Evolutionary conservation across 2,113 vertebrate species (phyloP).

Genomic region (Chascanopsetta lugubris): DNA sequence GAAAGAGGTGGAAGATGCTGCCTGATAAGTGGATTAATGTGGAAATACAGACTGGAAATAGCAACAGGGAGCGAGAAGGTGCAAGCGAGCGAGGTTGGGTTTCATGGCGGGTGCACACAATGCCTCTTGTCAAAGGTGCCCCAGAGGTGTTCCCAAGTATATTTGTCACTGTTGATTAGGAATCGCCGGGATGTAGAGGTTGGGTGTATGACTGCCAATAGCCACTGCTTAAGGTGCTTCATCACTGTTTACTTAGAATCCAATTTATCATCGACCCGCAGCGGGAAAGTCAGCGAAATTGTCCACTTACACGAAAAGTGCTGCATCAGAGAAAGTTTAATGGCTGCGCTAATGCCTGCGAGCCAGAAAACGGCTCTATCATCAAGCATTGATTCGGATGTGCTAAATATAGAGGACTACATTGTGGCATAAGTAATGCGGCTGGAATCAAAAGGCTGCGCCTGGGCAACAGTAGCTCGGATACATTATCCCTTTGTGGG

Average conservation of each 20-base stretch:
- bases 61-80: conserved; percentile 41
- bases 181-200: conserved; percentile 39
- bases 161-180: conserved; percentile 71
- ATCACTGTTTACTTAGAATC: conserved; percentile 77
- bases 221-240: conserved; percentile 64
- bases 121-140: conserved; percentile 43
- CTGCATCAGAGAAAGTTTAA: conserved; percentile 71
- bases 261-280: conserved; percentile 70
- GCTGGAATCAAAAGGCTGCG: conserved; percentile 8
- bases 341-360: conserved; percentile 50
- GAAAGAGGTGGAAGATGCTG: conserved; percentile 61
- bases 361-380: conserved; percentile 56
- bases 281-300: conserved; percentile 68
- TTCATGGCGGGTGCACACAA: conserved; percentile 40
- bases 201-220: conserved; percentile 64
- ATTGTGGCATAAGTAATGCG: conserved; percentile 6
- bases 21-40: conserved; percentile 69
- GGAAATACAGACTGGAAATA: conserved; percentile 55
- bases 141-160: conserved; percentile 49
- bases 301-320: conserved; percentile 68
- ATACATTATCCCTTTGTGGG: conserved; percentile 6
- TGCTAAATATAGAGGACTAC: conserved; percentile 48
- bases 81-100: conserved; percentile 48
- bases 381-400: conserved; percentile 58
- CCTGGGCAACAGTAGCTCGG: conserved; percentile 1